phyloP scores from a whole-genome alignment of 2,888 invertebrate genomes.

The Torymus texanus region DNA sequence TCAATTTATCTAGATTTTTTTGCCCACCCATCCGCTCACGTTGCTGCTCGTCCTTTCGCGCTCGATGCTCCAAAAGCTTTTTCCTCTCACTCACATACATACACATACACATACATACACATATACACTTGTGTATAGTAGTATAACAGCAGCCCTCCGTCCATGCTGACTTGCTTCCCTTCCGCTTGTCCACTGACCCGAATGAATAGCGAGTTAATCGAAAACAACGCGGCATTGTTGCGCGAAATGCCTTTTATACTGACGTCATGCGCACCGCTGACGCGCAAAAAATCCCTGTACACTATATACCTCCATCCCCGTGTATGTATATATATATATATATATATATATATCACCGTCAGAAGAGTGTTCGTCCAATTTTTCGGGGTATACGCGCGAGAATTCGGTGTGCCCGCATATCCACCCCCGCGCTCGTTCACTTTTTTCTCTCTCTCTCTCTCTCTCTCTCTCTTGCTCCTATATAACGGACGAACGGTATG shows the following conservation, averaged over 20 bases:
- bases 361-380: slow-evolving; percentile 17
- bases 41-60: slow-evolving; percentile 12
- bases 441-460: neutral
- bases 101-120: too few species aligned
- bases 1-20: slow-evolving; percentile 48
- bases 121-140: too few species aligned
- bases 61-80: slow-evolving; percentile 12
- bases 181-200: slow-evolving; percentile 45
- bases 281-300: slow-evolving; percentile 9
- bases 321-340: too few species aligned
- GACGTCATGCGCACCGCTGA: slow-evolving; percentile 22
- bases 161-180: slow-evolving; percentile 18
- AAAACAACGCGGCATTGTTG: slow-evolving; percentile 46
- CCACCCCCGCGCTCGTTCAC: too few species aligned
- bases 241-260: slow-evolving; percentile 31
- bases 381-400: slow-evolving; percentile 9
- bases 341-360: too few species aligned
- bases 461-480: too few species aligned
- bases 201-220: slow-evolving; percentile 50
- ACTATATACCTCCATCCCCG: too few species aligned
- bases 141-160: neutral
- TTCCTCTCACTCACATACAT: too few species aligned
- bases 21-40: neutral
- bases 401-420: too few species aligned
- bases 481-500: neutral